phyloP scores from a whole-genome alignment of 2,113 vertebrate species.

The Oenanthe melanoleuca region DNA sequence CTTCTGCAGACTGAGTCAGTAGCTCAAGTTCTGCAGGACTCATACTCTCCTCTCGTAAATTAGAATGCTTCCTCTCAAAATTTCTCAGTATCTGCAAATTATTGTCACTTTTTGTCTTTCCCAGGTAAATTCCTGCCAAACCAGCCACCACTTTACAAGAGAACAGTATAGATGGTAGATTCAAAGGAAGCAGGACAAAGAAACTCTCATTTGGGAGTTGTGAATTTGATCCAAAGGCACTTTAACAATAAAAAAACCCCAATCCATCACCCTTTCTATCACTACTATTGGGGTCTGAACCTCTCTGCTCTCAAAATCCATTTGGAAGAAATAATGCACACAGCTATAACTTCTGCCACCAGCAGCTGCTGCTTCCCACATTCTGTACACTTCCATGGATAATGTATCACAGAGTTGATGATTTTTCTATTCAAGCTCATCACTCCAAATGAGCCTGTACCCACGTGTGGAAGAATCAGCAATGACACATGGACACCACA shows the following conservation, averaged over 20 bases:
- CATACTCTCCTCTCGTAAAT: not conserved
- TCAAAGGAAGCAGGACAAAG: not conserved
- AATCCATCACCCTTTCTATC: not conserved
- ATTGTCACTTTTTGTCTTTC: not conserved
- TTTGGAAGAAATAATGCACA: not conserved
- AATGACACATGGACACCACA: not conserved
- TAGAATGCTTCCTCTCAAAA: not conserved
- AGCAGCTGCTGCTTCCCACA: not conserved
- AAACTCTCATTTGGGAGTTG: not conserved
- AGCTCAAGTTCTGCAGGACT: not conserved
- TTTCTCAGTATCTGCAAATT: not conserved
- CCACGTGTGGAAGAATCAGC: not conserved
- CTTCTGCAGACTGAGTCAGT: not conserved
- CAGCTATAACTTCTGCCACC: not conserved
- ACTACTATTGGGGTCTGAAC: not conserved
- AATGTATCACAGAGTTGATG: not conserved
- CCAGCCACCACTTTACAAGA: not conserved
- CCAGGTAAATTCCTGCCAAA: not conserved
- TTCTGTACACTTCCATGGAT: not conserved
- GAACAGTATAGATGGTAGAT: not conserved
- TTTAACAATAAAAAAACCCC: not conserved
- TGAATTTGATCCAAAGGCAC: not conserved
- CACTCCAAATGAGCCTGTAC: not conserved
- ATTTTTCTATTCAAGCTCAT: not conserved
- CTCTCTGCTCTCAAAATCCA: not conserved